Percentiles rank a stretch among this genome's conserved stretches.
These are phyloP conservation scores for Xestobium rufovillosum DNA, from an alignment of 2,888 invertebrate genomes.

Conservation along the genomic window DNA sequence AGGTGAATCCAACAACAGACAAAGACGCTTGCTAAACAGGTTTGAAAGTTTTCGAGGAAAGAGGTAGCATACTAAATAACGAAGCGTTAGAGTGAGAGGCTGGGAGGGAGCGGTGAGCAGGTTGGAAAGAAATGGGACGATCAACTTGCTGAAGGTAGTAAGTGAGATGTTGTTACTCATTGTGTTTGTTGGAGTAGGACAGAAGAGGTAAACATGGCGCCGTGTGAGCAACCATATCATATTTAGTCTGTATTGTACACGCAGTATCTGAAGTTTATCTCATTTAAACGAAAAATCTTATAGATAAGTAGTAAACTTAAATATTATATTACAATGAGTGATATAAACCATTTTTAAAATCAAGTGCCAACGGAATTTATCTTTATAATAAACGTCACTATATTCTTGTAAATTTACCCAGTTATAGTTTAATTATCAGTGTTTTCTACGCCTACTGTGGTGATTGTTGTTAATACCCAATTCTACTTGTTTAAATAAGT, in stretches of 20 bases:
- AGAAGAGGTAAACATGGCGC: conserved; percentile 44
- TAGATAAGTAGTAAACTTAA: conserved; percentile 32
- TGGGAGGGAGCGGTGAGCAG: conserved; percentile 5
- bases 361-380: conserved; percentile 28
- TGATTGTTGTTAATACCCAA: too few relatives aligned
- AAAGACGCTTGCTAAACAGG: conserved; percentile 41
- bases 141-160: conserved; percentile 22
- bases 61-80: conserved; percentile 36
- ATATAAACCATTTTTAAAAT: conserved; percentile 26
- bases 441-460: conserved; percentile 14
- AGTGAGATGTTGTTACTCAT: conserved; percentile 29
- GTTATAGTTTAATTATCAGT: conserved; percentile 13
- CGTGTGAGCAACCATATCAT: conserved; percentile 44
- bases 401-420: conserved; percentile 13
- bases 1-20: conserved; percentile 43
- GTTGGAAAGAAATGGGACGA: conserved; percentile 21
- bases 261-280: conserved; percentile 37
- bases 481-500: conserved; percentile 14
- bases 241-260: conserved; percentile 40
- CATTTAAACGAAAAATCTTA: conserved; percentile 29
- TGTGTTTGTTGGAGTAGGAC: conserved; percentile 35
- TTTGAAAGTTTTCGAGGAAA: conserved; percentile 42
- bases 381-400: conserved; percentile 16
- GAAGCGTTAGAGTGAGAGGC: conserved; percentile 17
- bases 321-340: conserved; percentile 27